Percentiles rank a stretch among this genome's conserved stretches.
Conservation (phyloP, 2,888 invertebrate species). For the Leptopilina myrica region DNA sequence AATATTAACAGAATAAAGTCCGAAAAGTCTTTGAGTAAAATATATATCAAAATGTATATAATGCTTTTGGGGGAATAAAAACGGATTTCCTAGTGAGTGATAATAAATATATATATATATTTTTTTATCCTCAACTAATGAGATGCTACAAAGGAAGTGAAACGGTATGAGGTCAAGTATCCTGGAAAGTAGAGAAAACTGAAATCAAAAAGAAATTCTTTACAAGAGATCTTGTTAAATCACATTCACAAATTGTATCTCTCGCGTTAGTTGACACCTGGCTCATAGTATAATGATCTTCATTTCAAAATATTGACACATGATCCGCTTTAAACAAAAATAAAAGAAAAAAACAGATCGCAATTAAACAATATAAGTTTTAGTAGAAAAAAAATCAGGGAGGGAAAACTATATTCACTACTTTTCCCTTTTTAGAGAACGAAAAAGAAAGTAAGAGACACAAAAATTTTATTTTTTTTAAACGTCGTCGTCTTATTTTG, state of each 20-base stretch:
- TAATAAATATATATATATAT: background rate
- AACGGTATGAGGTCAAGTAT: constrained; percentile 26
- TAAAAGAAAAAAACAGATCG: constrained; percentile 42
- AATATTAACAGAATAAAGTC: too few species aligned
- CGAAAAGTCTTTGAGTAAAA: background rate
- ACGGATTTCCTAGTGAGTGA: constrained; percentile 8
- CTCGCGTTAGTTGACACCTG: constrained; percentile 64
- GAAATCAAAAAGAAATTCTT: constrained; percentile 33
- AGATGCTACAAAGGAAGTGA: constrained; percentile 33
- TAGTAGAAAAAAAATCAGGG: constrained; percentile 40
- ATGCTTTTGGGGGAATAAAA: background rate
- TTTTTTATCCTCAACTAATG: constrained; percentile 16
- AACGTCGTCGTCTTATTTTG: constrained; percentile 54
- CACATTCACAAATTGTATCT: constrained; percentile 47
- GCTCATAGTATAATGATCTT: constrained; percentile 69
- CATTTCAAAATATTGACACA: constrained; percentile 53
- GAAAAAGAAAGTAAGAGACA: constrained; percentile 55
- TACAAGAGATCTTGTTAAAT: constrained; percentile 19
- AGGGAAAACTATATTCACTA: constrained; percentile 41
- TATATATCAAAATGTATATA: background rate
- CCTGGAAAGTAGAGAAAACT: background rate
- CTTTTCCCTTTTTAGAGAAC: constrained; percentile 52
- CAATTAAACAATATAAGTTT: constrained; percentile 24
- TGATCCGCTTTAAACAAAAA: constrained; percentile 49
- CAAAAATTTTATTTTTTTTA: constrained; percentile 39